Base-by-base conservation (phyloP, 2,888 invertebrate genomes). In the Ceraclea dissimilis region DNA sequence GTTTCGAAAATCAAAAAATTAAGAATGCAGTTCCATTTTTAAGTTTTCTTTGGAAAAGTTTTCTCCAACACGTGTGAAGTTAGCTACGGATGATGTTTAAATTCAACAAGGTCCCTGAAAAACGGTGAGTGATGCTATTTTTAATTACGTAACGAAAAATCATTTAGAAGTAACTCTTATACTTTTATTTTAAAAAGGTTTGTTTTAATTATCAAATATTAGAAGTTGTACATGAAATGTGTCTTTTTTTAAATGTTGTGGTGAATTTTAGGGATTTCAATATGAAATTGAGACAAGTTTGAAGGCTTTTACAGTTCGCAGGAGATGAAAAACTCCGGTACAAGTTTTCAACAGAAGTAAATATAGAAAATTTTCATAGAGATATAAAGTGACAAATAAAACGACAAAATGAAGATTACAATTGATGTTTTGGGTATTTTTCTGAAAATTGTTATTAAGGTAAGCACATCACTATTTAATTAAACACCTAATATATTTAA, bases 341-440 rank as follows among this genome's bases (percentile, higher is more conserved):
- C n/a, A n/a, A n/a, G n/a, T n/a, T n/a, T 26, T 26, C 26, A 26
- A 26, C 10, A 26, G 26, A 26, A 6, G 10, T 26, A 26, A 26
- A 26, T 26, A 26, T n/a, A 26, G 4, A 26, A 6, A 26, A 6
- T 26, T 26, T 26, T 26, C 26, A 26, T 26, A 26, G 10, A 26
- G 10, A 26, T 26, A 26, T 10, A 26, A 26, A 10, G 4, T 26
- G 26, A 26, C 26, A 26, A 10, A 26, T 39, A 39, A 39, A 39
- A 39, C 39, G 16, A 16, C 70, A 73, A 70, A 62, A 78, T 78
- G 78, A 77, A 77, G 72, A 77, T 78, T 66, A 73, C 76, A 1
- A 69, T 78, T 50, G 78, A 78, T 57, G 77, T 78, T 17, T 66
- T 78, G 69, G 78, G 78, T 59, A 71, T 78, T 62, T 77, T 78